Conservation (phyloP, 2,797 vertebrate genomes). For the Garrulus glandarius region DNA sequence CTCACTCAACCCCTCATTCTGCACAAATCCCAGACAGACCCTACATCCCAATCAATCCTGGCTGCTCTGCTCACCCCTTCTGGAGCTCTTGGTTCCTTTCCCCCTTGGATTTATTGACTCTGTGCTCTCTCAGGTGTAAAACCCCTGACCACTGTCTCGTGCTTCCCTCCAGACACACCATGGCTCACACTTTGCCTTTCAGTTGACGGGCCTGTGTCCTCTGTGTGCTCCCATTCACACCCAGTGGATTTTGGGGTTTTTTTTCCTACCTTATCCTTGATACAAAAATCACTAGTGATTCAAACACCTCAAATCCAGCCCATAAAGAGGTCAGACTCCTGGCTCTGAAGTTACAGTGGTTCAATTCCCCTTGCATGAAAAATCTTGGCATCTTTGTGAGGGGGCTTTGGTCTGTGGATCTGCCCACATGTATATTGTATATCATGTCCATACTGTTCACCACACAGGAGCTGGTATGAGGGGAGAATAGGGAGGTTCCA, state of each 20-base stretch:
- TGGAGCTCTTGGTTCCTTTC: neutral
- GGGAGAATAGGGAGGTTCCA: neutral
- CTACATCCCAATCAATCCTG: fast-evolving
- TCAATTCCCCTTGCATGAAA: neutral
- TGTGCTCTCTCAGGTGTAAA: neutral
- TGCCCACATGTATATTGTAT: neutral
- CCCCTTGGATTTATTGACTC: neutral
- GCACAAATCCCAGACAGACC: neutral
- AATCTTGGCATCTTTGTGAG: neutral
- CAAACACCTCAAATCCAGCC: neutral
- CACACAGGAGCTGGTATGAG: neutral
- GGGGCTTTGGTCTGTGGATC: neutral
- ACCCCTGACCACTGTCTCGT: fast-evolving
- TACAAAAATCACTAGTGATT: neutral
- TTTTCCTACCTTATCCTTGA: neutral
- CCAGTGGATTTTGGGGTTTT: neutral
- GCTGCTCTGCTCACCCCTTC: neutral
- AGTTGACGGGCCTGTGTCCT: neutral
- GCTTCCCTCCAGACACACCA: neutral
- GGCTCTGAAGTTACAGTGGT: neutral
- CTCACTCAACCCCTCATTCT: neutral
- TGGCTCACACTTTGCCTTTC: neutral
- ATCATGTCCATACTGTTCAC: neutral
- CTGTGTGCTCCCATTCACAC: neutral
- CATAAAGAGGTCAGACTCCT: neutral